Evolutionary conservation across 2,888 invertebrate species (phyloP), one percentile per base, ranked within the genome.

Genomic region (Nasonovia ribisnigri): DNA sequence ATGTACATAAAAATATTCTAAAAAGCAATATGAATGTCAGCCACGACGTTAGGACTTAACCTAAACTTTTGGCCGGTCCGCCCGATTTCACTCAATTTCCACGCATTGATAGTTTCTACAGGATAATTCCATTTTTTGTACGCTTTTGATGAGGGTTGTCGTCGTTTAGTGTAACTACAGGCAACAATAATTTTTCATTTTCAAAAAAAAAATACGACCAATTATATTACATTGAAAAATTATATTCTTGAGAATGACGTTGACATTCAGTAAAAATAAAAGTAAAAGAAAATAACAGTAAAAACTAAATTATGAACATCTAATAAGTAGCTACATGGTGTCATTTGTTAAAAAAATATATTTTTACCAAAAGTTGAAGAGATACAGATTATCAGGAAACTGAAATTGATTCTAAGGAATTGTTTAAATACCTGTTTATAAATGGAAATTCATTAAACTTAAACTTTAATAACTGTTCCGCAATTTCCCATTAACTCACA

Each of bases 91-190:
- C 77, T 77, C 77, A 77, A 77, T 77, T 77, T 77, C 20, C 46
- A 29, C 26, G 29, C 86, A 43, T 86, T 43, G 46, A 86, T 86
- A 86, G 36, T 86, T 20, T 43, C 13, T 29, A 86, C 46, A 29
- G 43, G 29, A 86, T 86, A 46, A 86, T 86, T n/a, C 43, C 43
- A 86, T 86, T 46, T 86, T 86, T 29, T 46, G 29, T 86, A 86
- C 29, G 29, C 86, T 86, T 86, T 86, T 86, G 46, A 86, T 46
- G 86, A 46, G 86, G 29, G 86, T 43, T 46, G 43, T 86, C 29
- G 13, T 13, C n/a, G n/a, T 46, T 42, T 77, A 8, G 36, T 77
- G 77, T 77, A 77, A 36, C 36, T 24, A 20, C 77, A 77, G 77
- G 20, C 36, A 77, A 42, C 77, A 77, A 77, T 77, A 36, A 77